These are phyloP conservation scores for Remorina albescens DNA, from an alignment of 2,797 vertebrate species.

Conservation along the genomic window DNA sequence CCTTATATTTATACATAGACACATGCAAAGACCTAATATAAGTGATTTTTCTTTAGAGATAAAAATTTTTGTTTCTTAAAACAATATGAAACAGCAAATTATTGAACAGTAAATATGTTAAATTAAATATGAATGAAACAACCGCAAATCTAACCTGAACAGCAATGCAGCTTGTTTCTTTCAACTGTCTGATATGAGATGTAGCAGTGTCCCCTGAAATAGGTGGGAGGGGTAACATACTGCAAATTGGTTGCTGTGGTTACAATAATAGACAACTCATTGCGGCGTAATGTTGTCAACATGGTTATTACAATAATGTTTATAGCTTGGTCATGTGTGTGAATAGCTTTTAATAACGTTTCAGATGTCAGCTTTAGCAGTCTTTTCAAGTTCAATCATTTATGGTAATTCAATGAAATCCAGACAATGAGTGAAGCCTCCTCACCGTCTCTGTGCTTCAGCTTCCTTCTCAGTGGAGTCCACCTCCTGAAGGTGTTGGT, in stretches of 20 bases:
- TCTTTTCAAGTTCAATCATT: not conserved
- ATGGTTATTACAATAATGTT: no score
- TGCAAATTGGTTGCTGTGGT: no score
- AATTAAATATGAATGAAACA: no score
- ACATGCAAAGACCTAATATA: not conserved
- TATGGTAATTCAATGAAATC: not conserved
- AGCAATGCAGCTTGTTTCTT: no score
- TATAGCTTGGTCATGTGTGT: not conserved
- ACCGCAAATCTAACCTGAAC: no score
- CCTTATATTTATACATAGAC: not conserved
- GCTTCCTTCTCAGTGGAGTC: conserved; percentile 77
- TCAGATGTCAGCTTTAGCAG: not conserved
- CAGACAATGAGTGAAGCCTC: not conserved
- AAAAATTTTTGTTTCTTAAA: no score
- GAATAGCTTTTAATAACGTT: not conserved
- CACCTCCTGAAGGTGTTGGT: conserved; percentile 84
- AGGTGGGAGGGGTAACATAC: no score
- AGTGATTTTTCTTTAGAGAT: not conserved
- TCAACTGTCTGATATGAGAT: no score
- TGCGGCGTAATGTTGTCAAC: no score
- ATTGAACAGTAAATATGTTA: no score
- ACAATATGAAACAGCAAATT: not conserved
- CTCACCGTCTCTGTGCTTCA: conserved; percentile 77
- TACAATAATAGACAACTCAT: no score
- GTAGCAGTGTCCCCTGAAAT: no score